These are phyloP conservation scores for Lasioglossum zephyrum DNA, from an alignment of 2,888 invertebrate species.

Conservation along the genomic window DNA sequence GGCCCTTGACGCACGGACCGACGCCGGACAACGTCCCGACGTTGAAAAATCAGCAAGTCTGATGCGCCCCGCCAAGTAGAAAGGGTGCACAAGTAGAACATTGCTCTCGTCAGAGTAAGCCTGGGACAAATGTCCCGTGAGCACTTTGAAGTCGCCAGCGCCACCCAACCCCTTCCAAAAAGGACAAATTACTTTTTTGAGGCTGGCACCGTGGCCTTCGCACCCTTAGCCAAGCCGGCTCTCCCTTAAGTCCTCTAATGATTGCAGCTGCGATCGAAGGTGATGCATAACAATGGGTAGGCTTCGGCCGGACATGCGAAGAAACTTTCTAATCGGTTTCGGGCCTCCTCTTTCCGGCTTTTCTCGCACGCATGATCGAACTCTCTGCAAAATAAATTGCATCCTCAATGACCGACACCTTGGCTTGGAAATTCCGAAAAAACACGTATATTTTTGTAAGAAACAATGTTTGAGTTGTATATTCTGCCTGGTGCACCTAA, in stretches of 20 bases:
- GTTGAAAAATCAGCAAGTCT: constrained; percentile 82
- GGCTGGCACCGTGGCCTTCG: constrained; percentile 55
- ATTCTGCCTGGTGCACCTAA: too few relatives aligned
- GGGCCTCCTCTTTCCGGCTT: constrained; percentile 42
- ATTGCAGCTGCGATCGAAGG: constrained; percentile 65
- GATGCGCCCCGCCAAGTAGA: constrained; percentile 75
- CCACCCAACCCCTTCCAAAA: constrained; percentile 39
- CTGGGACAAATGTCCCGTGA: constrained; percentile 67
- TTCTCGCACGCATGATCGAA: constrained; percentile 23
- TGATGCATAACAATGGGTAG: constrained; percentile 69
- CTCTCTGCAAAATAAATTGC: constrained; percentile 26
- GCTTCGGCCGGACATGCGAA: constrained; percentile 41
- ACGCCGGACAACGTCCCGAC: constrained; percentile 71
- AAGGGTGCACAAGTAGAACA: constrained; percentile 71
- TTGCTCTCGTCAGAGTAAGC: constrained; percentile 57
- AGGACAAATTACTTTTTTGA: constrained; percentile 73
- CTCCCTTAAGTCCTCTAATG: constrained; percentile 62
- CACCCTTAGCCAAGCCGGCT: constrained; percentile 30
- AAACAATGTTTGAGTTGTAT: too few relatives aligned
- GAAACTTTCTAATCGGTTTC: constrained; percentile 63
- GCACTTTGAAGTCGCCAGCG: constrained; percentile 69
- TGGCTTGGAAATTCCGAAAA: background rate
- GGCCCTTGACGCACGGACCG: constrained; percentile 62
- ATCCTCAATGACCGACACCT: constrained; percentile 18
- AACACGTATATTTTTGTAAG: background rate